Percentiles rank a stretch among this genome's conserved stretches.
These are phyloP conservation scores for Tachina fera DNA, from an alignment of 2,888 invertebrate species.

Conservation along the genomic window DNA sequence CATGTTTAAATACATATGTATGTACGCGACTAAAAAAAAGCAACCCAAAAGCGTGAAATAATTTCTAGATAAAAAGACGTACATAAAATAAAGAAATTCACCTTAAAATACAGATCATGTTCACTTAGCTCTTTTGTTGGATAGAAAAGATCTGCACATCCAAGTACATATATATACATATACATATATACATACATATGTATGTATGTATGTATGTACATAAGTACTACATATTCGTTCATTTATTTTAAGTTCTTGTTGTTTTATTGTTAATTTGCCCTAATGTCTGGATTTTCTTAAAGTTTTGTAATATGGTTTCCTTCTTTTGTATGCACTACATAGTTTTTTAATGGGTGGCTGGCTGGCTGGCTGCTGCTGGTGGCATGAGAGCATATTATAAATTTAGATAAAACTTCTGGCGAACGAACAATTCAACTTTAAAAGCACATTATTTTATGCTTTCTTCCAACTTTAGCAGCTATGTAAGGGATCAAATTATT, in stretches of 20 bases:
- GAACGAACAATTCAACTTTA: background rate
- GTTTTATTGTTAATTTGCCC: conserved; percentile 46
- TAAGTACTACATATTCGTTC: background rate
- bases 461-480: background rate
- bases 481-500: conserved; percentile 29
- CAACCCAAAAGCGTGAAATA: conserved; percentile 26
- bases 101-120: conserved; percentile 55
- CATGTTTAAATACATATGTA: background rate
- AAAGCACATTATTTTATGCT: conserved; percentile 36
- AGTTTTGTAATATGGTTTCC: conserved; percentile 31
- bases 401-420: conserved; percentile 49
- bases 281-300: conserved; percentile 58
- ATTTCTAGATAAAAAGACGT: background rate
- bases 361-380: background rate
- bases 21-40: background rate
- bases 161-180: background rate
- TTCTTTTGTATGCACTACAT: background rate
- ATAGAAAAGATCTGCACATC: background rate
- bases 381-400: conserved; percentile 37
- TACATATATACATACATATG: background rate
- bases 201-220: background rate
- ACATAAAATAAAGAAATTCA: conserved; percentile 26
- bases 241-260: conserved; percentile 32
- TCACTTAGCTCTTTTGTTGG: conserved; percentile 25
- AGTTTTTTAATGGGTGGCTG: conserved; percentile 28